Evolutionary conservation across 2,888 invertebrate genomes (phyloP), one percentile per base, ranked within the genome.

Genomic region (Fragum fragum): DNA sequence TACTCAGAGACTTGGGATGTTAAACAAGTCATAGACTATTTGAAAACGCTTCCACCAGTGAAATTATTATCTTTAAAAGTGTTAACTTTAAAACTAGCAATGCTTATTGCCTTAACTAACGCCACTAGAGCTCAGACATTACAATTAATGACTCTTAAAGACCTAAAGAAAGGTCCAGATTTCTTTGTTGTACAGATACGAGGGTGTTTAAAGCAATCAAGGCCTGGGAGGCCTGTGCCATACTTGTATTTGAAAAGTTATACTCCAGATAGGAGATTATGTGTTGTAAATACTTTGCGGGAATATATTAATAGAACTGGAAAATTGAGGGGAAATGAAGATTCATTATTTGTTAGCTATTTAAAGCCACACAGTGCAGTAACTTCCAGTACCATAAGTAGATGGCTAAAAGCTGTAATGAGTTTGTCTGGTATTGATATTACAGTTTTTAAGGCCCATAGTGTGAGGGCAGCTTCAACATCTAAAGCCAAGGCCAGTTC

Each of bases 351-450:
- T 47, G 47, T 77, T 16, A 77, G 74, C 73, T 76, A 77, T 61
- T 53, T 77, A 81, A 77, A 77, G n/a, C 81, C 81, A 55, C 53
- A 78, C 53, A 53, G 39, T 28, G 26, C 77, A 36, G 77, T 81
- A 7, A 29, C 63, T 29, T 29, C 63, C 1, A 9, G 29, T 32
- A 63, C 63, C 3, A 63, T 63, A 9, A 63, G 63, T 63, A 2
- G 63, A 32, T 63, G 63, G 63, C 18, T 63, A n/a, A 63, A 63
- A 29, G 39, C 68, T 39, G 21, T 52, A 16, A 70, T 70, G 70
- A 23, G 29, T n/a, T 52, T 28, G 47, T 52, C 70, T n/a, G 70
- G 52, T 7, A 52, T 70, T 9, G 52, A 70, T 70, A 42, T 52
- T 5, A 52, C 26, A 18, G 29, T 52, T 7, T 70, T 52, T 52